phyloP scores from a whole-genome alignment of 2,113 vertebrate species.

The Psephotus haematonotus region DNA sequence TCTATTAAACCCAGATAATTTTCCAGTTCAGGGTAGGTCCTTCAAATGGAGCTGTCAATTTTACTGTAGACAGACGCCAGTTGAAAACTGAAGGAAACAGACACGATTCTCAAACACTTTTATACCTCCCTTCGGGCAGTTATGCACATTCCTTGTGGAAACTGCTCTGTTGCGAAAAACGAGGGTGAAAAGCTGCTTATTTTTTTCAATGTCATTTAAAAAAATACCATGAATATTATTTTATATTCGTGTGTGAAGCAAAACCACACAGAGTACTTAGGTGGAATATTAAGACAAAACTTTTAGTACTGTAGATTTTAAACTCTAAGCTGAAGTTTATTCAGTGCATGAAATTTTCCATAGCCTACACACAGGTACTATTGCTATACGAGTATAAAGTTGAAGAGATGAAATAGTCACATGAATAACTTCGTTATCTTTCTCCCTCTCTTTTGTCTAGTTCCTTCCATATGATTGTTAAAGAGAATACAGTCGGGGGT shows the following conservation, averaged over 20 bases:
- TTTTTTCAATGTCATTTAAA: neutral
- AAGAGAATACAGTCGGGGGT: neutral
- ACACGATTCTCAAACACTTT: neutral
- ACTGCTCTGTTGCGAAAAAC: neutral
- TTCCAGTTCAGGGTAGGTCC: neutral
- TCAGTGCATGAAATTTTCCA: neutral
- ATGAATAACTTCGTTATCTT: neutral
- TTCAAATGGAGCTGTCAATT: conserved; percentile 25
- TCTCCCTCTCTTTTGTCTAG: neutral
- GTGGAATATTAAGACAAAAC: neutral
- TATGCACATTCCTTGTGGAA: neutral
- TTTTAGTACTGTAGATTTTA: neutral
- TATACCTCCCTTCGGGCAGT: neutral
- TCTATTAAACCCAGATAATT: conserved; percentile 32
- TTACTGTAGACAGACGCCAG: neutral
- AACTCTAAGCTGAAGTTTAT: neutral
- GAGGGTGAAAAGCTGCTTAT: neutral
- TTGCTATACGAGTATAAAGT: neutral
- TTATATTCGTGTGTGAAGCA: neutral
- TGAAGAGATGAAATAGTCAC: neutral
- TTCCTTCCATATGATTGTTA: neutral
- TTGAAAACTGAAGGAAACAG: conserved; percentile 5
- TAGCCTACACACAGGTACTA: neutral
- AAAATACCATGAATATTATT: neutral
- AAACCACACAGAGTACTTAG: neutral